Base-by-base conservation (phyloP, 2,113 vertebrate species). In the Chitala chitala region DNA sequence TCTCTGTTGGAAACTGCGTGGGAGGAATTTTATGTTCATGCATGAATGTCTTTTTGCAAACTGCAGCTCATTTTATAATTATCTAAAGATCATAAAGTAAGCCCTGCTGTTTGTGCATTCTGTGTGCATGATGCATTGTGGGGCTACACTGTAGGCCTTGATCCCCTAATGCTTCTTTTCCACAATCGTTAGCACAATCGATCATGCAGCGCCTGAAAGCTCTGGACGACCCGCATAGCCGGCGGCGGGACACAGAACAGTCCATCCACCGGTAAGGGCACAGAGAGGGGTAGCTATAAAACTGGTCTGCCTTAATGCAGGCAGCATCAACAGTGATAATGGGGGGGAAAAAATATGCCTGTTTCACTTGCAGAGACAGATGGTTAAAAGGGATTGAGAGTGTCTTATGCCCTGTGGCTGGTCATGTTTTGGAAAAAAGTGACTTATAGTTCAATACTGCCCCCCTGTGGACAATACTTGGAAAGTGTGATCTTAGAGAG, bases 171-270 rank as follows among this genome's bases (percentile, higher is more conserved):
- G 13, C 24, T 29, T 15, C 3, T 12, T 17, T 5, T 42, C 38
- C 50, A 36, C 29, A n/a, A 8, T 22, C 68, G 8, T 73, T 79
- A 90, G 89, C 84, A 31, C 84, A 86, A 48, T 85, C 85, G 0
- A 78, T 86, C 33, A 85, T 84, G 63, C 91, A 92, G 80, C 80
- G 89, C 33, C 84, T 86, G 53, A 82, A 87, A 83, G 83, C 80
- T 53, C 84, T 88, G 0, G 89, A 91, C 64, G 89, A 90, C 73
- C 77, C 85, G 71, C 80, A 85, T 59, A 81, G 78, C 76, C 86
- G 87, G 81, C 87, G 88, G 69, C 92, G 90, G 78, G 92, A 93
- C 29, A 77, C 89, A 77, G 82, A 91, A 53, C 87, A 85, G 5
- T 87, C 92, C 33, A 84, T 90, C 76, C 88, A 84, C 77, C 83